Percentiles rank a stretch among this genome's conserved stretches.
Conservation (phyloP, 1,140 invertebrate species). For the Eumaeus atala region DNA sequence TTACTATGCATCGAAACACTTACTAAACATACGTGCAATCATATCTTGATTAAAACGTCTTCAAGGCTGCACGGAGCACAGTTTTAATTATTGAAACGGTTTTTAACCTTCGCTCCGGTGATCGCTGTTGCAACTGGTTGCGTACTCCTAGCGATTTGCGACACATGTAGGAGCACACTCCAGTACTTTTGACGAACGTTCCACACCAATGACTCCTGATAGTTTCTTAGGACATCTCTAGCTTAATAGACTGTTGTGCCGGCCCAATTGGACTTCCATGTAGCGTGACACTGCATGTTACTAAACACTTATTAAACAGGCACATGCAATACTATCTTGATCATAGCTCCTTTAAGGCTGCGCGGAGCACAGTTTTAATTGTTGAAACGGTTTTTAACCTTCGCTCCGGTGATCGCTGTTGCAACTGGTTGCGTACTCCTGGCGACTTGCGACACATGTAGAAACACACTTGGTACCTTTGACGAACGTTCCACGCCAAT, state of each 20-base stretch:
- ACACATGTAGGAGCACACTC: neutral
- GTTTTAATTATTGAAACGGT: neutral
- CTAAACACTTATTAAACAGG: neutral
- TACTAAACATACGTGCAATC: neutral
- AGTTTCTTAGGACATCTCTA: neutral
- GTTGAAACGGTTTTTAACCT: slow-evolving; percentile 5
- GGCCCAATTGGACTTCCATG: no score
- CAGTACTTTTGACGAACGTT: neutral
- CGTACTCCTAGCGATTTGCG: neutral
- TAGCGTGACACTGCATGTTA: no score
- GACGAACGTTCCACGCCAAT: neutral
- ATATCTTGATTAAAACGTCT: neutral
- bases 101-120: slow-evolving; percentile 4
- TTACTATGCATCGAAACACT: no score
- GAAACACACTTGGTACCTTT: neutral
- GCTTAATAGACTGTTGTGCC: neutral
- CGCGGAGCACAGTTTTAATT: neutral
- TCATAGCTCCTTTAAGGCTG: neutral
- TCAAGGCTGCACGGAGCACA: neutral
- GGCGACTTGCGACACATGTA: neutral
- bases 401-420: neutral
- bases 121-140: slow-evolving; percentile 1
- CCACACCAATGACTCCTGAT: slow-evolving; percentile 3
- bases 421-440: neutral
- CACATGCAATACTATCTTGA: neutral